phyloP scores from a whole-genome alignment of 2,888 invertebrate species.

The Onthophagus sagittarius region DNA sequence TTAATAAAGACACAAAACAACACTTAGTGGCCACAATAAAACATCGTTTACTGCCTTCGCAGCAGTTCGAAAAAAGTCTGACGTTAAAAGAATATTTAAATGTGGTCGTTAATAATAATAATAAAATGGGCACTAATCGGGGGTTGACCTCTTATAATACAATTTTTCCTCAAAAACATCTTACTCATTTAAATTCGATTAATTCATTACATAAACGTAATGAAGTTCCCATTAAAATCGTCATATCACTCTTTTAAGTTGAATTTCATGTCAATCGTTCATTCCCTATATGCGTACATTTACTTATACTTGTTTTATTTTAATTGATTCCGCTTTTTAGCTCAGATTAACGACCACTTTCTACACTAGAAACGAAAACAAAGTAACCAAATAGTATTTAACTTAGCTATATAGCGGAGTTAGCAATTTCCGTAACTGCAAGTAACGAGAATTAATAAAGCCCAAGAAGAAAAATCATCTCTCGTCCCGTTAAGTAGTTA shows the following conservation, averaged over 20 bases:
- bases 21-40: conserved; percentile 10
- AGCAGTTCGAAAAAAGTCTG: neutral
- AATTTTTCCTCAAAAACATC: too few relatives aligned
- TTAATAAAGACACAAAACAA: conserved; percentile 10
- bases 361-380: neutral
- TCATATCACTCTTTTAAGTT: too few relatives aligned
- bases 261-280: too few relatives aligned
- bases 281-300: too few relatives aligned
- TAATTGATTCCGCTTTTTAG: neutral
- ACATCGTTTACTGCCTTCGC: conserved; percentile 7
- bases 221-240: too few relatives aligned
- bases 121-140: neutral
- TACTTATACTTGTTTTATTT: too few relatives aligned
- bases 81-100: neutral
- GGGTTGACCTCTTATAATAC: neutral
- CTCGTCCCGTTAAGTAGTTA: neutral
- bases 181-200: too few relatives aligned
- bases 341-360: neutral
- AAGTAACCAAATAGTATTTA: neutral
- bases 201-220: too few relatives aligned
- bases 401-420: neutral
- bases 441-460: neutral
- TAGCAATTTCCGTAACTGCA: neutral
- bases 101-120: neutral
- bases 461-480: neutral